Evolutionary conservation across 1,140 invertebrate species (phyloP), one percentile per base, ranked within the genome.

Genomic region (Stegodyphus dumicola): DNA sequence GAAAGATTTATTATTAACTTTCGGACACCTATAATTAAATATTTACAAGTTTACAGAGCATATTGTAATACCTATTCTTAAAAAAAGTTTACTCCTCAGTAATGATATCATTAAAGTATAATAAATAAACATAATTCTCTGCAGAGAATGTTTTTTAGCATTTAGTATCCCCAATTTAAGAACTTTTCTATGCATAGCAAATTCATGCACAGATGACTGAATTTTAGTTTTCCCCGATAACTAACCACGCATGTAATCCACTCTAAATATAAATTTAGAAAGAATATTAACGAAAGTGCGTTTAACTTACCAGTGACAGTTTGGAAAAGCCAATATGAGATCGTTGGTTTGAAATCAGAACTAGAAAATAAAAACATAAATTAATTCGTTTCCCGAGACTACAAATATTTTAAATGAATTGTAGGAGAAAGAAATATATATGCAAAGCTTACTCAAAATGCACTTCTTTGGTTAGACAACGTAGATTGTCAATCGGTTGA

Each of bases 401-500:
- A 15, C 6, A 77, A 60, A 60, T 15, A 60, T 60, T 60, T 60
- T 0, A 60, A 60, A 60, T 10, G 1, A 60, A 60, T 10, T 2
- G 9, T 10, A 60, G 15, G 1, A 60, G 2, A 15, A 10, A 60
- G 9, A 2, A 60, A 60, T 60, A 2, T 60, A 5, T 15, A 5
- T 5, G 5, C 1, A 60, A 11, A 48, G 74, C 77, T 87, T 66
- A 87, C 86, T 96, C 95, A 89, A 98, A 99, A 89, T 95, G 94
- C 67, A 98, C 94, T 92, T 98, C 98, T 86, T 96, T 95, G 0
- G 98, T 99, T 5, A 99, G 92, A 91, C 98, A 99, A 49, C 95
- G 93, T 13, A 99, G 92, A 90, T 99, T 96, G 88, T 97, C 96
- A 0, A 99, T 92, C 0, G 97, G 97, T 90, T 99, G 98, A 0